Conservation (phyloP, 2,888 invertebrate species). For the Pediacus dermestoides region DNA sequence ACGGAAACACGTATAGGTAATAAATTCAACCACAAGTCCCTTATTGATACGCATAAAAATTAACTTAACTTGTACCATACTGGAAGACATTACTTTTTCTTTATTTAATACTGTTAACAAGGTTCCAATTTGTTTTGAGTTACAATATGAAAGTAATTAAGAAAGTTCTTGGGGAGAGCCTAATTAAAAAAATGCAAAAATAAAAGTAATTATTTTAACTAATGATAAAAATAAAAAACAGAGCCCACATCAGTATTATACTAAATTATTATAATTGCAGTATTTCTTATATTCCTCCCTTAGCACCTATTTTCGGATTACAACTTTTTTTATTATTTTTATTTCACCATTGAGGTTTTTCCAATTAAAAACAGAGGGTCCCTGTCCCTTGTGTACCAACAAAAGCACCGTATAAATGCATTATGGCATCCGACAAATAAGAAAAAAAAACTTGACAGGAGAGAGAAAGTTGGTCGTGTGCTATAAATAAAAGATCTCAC, state of each 20-base stretch:
- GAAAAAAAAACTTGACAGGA: slow-evolving; percentile 16
- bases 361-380: slow-evolving; percentile 48
- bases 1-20: slow-evolving; percentile 1
- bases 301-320: slow-evolving; percentile 43
- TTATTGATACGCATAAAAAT: not conserved
- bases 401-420: slow-evolving; percentile 39
- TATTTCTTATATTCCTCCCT: slow-evolving; percentile 31
- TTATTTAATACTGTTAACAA: too few relatives aligned
- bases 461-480: slow-evolving; percentile 3
- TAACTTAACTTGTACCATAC: too few relatives aligned
- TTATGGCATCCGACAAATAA: slow-evolving; percentile 34
- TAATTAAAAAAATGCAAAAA: too few relatives aligned
- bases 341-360: slow-evolving; percentile 49
- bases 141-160: too few relatives aligned
- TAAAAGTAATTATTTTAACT: too few relatives aligned
- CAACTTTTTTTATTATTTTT: slow-evolving; percentile 44
- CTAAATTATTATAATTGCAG: too few relatives aligned
- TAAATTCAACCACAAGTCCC: too few relatives aligned
- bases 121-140: too few relatives aligned
- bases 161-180: too few relatives aligned
- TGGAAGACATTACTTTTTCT: too few relatives aligned
- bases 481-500: slow-evolving; percentile 5
- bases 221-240: too few relatives aligned
- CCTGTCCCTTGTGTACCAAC: slow-evolving; percentile 22
- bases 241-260: too few relatives aligned